Evolutionary conservation across 2,888 invertebrate species (phyloP).

Genomic region (Dendrolimus pini): DNA sequence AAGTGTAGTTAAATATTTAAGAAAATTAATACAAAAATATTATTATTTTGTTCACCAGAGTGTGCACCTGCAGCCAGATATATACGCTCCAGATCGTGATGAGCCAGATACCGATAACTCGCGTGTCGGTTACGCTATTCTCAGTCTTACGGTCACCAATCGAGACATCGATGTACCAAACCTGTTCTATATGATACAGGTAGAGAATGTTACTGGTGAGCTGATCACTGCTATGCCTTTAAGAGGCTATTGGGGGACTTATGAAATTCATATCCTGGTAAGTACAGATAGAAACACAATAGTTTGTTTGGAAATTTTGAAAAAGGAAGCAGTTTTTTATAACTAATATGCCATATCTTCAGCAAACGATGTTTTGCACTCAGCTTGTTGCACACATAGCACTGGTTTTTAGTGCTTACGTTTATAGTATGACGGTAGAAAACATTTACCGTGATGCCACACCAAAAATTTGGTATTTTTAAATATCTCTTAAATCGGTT

Average conservation of each 20-base stretch:
- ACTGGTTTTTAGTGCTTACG: too few species aligned
- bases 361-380: too few species aligned
- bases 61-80: slow-evolving; percentile 29
- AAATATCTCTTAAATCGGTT: too few species aligned
- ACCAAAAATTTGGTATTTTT: too few species aligned
- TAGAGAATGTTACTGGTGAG: slow-evolving; percentile 50
- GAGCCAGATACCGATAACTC: slow-evolving; percentile 72
- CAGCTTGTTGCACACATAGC: too few species aligned
- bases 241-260: slow-evolving; percentile 76
- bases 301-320: too few species aligned
- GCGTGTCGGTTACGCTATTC: slow-evolving; percentile 65
- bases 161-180: slow-evolving; percentile 36
- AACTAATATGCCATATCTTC: too few species aligned
- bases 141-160: slow-evolving; percentile 33
- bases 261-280: slow-evolving; percentile 69
- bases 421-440: too few species aligned
- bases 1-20: too few species aligned
- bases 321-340: too few species aligned
- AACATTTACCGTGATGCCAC: too few species aligned
- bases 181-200: slow-evolving; percentile 47
- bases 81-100: slow-evolving; percentile 72
- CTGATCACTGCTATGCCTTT: slow-evolving; percentile 59
- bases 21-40: too few species aligned
- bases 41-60: slow-evolving; percentile 28
- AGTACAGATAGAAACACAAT: slow-evolving; percentile 10